Base-by-base conservation (phyloP, 2,888 invertebrate genomes). In the Tachina lurida region DNA sequence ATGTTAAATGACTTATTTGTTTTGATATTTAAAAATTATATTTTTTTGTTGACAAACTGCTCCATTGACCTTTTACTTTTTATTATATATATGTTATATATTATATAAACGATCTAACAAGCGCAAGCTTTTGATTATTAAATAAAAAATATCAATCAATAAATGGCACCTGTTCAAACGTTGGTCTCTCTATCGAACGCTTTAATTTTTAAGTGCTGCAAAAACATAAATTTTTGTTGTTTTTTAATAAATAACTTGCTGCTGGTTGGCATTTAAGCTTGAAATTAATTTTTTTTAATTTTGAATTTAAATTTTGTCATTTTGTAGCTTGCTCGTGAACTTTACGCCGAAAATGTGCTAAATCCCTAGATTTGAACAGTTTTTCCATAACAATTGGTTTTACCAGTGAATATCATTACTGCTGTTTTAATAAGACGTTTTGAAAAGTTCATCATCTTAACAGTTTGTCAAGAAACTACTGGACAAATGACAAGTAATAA, bases 101-200 rank as follows among this genome's bases (percentile, higher is more conserved):
- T n/a, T n/a, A n/a, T n/a, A n/a, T 39, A 13, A 70, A 17, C 4
- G 9, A n/a, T 43, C 15, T 0, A 41, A 39, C 1, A 19, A 58
- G 10, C 7, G 22, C 10, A 45, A 39, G 13, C 10, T 47, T 9
- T 10, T 0, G 17, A 3, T 10, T 49, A 1, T n/a, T 5, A 17
- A 60, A 15, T 22, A 78, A 68, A 58, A 39, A 49, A 12, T n/a
- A 19, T 10, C 43, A 54, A 52, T 79, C 74, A 71, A 78, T 79
- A 82, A 82, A 79, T 82, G 75, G 71, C 75, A 85, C 63, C 67
- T 74, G 82, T 45, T 75, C 78, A 58, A 47, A 65, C 17, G 17
- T 39, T 13, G 9, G 0, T 49, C 3, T 58, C 31, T 49, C 65
- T 54, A 9, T 43, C 39, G 3, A 17, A 68, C 22, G 39, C 9